Conservation (phyloP, 2,113 vertebrate species). For the Nothocercus nigrocapillus region DNA sequence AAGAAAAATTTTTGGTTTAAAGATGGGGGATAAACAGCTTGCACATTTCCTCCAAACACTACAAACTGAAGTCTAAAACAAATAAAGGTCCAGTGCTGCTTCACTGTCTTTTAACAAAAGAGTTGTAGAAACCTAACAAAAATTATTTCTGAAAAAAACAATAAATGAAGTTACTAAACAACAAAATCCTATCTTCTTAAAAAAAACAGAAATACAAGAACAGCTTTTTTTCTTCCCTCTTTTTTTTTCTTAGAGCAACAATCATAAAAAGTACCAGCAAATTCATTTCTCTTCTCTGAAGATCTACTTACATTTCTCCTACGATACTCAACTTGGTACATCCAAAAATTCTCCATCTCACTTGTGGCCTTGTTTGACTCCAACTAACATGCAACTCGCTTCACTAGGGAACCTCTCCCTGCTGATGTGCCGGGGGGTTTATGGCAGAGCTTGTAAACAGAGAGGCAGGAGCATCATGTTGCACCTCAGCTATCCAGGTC, state of each 20-base stretch:
- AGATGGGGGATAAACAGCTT: not conserved
- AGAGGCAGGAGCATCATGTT: conserved; percentile 4
- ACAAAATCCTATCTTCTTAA: too few species aligned
- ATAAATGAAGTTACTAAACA: not conserved
- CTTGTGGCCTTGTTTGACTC: not conserved
- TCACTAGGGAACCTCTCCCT: conserved; percentile 31
- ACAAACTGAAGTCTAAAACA: not conserved
- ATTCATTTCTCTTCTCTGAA: not conserved
- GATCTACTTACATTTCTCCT: conserved; percentile 78
- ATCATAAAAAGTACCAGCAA: not conserved
- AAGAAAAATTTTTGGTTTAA: not conserved
- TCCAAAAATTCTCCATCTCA: conserved; percentile 96
- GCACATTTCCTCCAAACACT: not conserved
- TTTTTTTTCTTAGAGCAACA: not conserved
- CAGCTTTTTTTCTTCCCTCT: too few species aligned
- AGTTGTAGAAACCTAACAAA: not conserved
- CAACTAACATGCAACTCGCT: not conserved
- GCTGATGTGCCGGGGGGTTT: conserved; percentile 53
- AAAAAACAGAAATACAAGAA: too few species aligned
- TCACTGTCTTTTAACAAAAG: not conserved
- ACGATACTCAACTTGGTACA: conserved; percentile 83
- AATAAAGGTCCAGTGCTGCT: not conserved
- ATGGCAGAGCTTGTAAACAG: conserved; percentile 70
- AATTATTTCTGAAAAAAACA: not conserved
- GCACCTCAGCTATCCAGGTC: not conserved